Conservation (phyloP, 2,888 invertebrate species). For the Athalia rosae region DNA sequence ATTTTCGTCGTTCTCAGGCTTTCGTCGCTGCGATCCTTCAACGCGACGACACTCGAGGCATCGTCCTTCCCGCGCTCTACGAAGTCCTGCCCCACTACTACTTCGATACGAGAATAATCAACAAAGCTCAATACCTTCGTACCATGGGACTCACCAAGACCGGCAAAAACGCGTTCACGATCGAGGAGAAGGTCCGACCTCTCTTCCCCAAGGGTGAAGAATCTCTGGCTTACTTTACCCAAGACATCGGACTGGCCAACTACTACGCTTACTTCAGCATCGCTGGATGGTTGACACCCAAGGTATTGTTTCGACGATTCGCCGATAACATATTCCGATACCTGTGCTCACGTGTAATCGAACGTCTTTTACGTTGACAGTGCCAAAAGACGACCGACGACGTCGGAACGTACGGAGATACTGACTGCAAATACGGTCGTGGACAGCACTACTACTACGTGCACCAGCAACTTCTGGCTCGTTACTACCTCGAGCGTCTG, state of each 20-base stretch:
- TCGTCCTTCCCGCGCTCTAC: constrained; percentile 82
- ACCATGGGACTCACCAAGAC: constrained; percentile 56
- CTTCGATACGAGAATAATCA: constrained; percentile 81
- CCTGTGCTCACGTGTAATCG: too few species aligned
- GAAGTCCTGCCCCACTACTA: constrained; percentile 85
- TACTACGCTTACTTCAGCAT: constrained; percentile 80
- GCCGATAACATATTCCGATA: too few species aligned
- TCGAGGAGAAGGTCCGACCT: too few species aligned
- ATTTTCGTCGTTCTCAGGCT: constrained; percentile 73
- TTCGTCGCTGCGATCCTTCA: constrained; percentile 79
- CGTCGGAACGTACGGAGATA: neutral
- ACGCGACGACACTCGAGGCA: constrained; percentile 79
- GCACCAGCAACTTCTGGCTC: constrained; percentile 82
- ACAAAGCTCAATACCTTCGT: constrained; percentile 79
- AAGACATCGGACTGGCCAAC: constrained; percentile 81
- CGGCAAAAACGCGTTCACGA: too few species aligned
- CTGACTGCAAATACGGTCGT: constrained; percentile 60
- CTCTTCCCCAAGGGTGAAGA: constrained; percentile 75
- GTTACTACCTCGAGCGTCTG: constrained; percentile 85
- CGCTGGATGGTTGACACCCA: constrained; percentile 73
- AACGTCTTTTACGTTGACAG: neutral
- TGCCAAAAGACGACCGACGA: too few species aligned
- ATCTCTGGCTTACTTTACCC: constrained; percentile 81
- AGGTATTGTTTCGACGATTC: constrained; percentile 59
- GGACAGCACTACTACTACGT: constrained; percentile 77